Conservation (phyloP, 2,888 invertebrate species). For the Pristionchus japonicus region DNA sequence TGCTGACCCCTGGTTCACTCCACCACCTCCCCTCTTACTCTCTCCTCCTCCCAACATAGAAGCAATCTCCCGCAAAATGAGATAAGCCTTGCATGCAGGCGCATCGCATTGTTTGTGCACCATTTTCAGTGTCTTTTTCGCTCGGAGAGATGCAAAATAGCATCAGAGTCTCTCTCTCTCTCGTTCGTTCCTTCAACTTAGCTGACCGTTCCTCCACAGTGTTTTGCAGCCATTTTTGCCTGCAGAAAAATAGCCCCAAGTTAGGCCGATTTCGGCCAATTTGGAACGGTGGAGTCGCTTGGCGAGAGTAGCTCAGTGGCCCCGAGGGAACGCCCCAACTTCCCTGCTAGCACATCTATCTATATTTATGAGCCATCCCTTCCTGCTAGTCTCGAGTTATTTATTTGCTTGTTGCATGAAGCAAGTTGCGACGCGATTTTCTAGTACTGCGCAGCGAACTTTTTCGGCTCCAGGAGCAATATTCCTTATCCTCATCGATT, state of each 20-base stretch:
- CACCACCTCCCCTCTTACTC: not conserved
- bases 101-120: conserved; percentile 30
- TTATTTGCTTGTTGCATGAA: not conserved
- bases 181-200: no score
- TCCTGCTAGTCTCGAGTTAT: not conserved
- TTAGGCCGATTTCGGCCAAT: not conserved
- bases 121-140: not conserved
- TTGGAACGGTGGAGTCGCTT: not conserved
- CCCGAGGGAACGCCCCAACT: not conserved
- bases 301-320: not conserved
- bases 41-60: not conserved
- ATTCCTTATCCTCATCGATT: no score
- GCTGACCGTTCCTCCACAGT: no score
- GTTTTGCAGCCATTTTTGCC: no score
- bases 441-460: not conserved
- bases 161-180: not conserved
- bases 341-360: not conserved
- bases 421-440: not conserved
- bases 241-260: not conserved
- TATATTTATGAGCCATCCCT: not conserved
- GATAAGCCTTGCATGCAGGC: not conserved
- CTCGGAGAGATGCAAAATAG: not conserved
- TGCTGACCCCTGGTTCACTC: not conserved
- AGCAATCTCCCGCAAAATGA: conserved; percentile 37
- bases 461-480: not conserved